Percentiles rank a stretch among this genome's conserved stretches.
Evolutionary conservation across 2,888 invertebrate species (phyloP).

Genomic region (Ischnus inquisitorius): DNA sequence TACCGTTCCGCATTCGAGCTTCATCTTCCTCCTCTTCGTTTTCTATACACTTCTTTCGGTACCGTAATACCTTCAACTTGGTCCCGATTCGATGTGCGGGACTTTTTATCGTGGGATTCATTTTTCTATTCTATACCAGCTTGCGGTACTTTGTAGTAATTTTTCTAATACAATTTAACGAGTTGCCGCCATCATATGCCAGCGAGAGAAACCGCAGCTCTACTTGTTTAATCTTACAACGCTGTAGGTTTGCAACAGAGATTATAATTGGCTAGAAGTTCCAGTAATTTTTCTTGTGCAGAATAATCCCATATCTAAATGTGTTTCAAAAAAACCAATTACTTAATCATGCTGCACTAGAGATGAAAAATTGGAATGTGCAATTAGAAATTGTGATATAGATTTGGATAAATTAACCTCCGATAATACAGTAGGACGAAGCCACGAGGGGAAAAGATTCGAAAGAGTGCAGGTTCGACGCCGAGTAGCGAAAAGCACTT

Average conservation of each 20-base stretch:
- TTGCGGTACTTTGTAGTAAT: conserved; percentile 32
- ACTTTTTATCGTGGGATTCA: conserved; percentile 46
- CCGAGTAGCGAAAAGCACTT: conserved; percentile 78
- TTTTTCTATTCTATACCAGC: conserved; percentile 15
- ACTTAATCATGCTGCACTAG: neutral
- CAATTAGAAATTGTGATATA: neutral
- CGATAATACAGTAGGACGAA: conserved; percentile 15
- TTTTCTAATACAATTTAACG: conserved; percentile 27
- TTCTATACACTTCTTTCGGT: conserved; percentile 3
- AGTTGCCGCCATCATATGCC: neutral
- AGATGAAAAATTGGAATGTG: neutral
- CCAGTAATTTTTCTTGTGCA: neutral
- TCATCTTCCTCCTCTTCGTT: neutral
- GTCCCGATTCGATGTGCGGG: conserved; percentile 44
- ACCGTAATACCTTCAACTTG: conserved; percentile 47
- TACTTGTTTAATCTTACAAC: neutral
- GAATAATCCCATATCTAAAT: neutral
- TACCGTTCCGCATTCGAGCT: conserved; percentile 40
- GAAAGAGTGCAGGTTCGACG: conserved; percentile 36
- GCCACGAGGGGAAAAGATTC: conserved; percentile 3
- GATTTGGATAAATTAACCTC: neutral
- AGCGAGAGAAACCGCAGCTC: neutral
- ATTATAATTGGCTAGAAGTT: neutral
- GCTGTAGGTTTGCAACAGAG: neutral
- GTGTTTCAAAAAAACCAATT: neutral